phyloP scores from a whole-genome alignment of 2,888 invertebrate species.

The Agrotis segetum region DNA sequence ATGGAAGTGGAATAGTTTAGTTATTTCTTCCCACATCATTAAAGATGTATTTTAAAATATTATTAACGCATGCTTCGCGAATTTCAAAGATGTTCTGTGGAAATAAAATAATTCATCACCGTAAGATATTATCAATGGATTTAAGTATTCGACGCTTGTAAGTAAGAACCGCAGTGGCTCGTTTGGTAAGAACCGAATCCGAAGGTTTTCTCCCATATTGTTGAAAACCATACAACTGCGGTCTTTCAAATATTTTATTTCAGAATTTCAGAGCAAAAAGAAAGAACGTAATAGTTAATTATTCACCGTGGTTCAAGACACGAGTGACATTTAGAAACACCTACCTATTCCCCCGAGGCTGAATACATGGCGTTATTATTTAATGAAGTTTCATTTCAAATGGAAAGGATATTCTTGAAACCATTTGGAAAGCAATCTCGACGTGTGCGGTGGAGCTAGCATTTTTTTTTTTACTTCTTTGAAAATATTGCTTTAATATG shows the following conservation, averaged over 20 bases:
- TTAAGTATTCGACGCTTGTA: too few relatives aligned
- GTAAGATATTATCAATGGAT: too few relatives aligned
- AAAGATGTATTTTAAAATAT: too few relatives aligned
- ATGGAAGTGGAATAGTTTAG: conserved; percentile 71
- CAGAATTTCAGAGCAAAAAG: conserved; percentile 43
- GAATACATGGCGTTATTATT: conserved; percentile 61
- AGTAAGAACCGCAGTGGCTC: too few relatives aligned
- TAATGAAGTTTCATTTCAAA: conserved; percentile 58
- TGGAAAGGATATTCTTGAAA: conserved; percentile 52
- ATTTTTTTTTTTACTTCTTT: conserved; percentile 26
- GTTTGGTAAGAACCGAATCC: too few relatives aligned
- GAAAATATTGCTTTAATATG: conserved; percentile 14
- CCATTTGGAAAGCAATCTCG: conserved; percentile 48
- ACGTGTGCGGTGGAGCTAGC: conserved; percentile 21
- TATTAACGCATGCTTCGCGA: too few relatives aligned
- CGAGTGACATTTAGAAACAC: conserved; percentile 61
- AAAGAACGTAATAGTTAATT: conserved; percentile 59
- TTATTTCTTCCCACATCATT: conserved; percentile 63
- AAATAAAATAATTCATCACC: too few relatives aligned
- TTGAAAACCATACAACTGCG: conserved; percentile 69
- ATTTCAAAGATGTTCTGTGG: too few relatives aligned
- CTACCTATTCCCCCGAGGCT: conserved; percentile 45
- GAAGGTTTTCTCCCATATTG: conserved; percentile 50
- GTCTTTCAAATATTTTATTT: conserved; percentile 60
- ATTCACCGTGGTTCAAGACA: conserved; percentile 54